Evolutionary conservation across 2,888 invertebrate genomes (phyloP).

Genomic region (Platypus cylindrus): DNA sequence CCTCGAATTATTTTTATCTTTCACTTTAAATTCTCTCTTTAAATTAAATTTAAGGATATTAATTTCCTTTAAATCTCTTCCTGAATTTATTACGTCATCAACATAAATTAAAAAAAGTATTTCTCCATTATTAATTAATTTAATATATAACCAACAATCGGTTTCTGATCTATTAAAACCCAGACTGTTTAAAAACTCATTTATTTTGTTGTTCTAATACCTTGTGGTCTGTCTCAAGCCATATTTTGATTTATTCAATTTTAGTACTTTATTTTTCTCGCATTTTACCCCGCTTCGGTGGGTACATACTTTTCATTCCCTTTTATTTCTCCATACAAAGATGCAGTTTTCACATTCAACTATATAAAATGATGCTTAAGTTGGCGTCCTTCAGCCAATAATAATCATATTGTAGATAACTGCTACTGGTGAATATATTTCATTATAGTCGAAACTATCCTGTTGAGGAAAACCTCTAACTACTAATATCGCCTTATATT

Average conservation of each 20-base stretch:
- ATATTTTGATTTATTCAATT: conserved; percentile 6
- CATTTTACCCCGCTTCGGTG: no score
- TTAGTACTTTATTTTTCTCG: no score
- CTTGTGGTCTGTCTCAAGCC: conserved; percentile 6
- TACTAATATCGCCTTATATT: neutral
- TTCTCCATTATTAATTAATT: neutral
- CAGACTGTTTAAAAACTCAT: conserved; percentile 2
- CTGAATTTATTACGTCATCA: conserved; percentile 6
- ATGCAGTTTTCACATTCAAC: conserved; percentile 5
- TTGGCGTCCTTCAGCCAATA: conserved; percentile 7
- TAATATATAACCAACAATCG: conserved; percentile 3
- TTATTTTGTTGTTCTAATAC: conserved; percentile 1
- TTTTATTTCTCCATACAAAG: neutral
- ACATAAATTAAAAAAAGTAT: conserved; percentile 7
- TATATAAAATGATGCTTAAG: conserved; percentile 2
- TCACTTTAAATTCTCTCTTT: conserved; percentile 9
- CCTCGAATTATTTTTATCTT: conserved; percentile 10
- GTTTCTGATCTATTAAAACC: conserved; percentile 9
- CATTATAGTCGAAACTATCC: conserved; percentile 2
- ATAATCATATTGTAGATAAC: no score
- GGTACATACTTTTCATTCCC: no score
- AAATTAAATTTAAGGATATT: conserved; percentile 2
- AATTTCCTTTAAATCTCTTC: neutral
- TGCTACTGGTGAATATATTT: conserved; percentile 5
- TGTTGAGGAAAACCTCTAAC: conserved; percentile 6